Evolutionary conservation across 2,113 vertebrate species (phyloP), one percentile per base, ranked within the genome.

Genomic region (Edolisoma coerulescens): DNA sequence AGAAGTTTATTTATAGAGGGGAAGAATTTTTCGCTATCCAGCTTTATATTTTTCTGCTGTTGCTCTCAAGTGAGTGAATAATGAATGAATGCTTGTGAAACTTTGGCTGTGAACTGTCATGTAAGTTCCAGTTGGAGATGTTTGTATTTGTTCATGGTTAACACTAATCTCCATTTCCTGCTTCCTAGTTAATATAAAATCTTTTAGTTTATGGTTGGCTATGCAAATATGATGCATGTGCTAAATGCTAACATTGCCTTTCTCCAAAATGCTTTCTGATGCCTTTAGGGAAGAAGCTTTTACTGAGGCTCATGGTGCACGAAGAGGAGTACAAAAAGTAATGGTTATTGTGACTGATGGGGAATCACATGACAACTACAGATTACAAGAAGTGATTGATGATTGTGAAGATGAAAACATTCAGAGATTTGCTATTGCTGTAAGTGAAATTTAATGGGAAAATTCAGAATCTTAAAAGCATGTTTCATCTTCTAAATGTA

Each of bases 331-430:
- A 39, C 99, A 99, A 80, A 99, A 99, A 94, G 98, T 99, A 75
- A 99, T 99, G 99, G 99, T 99, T 87, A 99, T 99, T 79, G 99
- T 99, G 95, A 99, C 99, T 6, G 99, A 99, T 42, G 99, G 99
- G 39, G 99, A 99, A 96, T 99, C 99, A 61, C 99, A 99, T 32
- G 99, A 99, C 96, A 98, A 96, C 90, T 90, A 98, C 79, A 95
- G 84, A 26, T 97, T 99, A 32, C 33, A 97, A 8, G 18, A 91
- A 11, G 99, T 99, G 93, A 99, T 99, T 44, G 19, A 95, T 20
- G 89, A 98, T 14, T 99, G 99, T 82, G 97, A 99, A 24, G 24
- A 97, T 0, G 98, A 99, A 77, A 97, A 92, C 82, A 99, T 99
- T 89, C 98, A 99, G 96, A 98, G 99, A 83, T 99, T 99, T 97